A percentile compares a stretch with the other conserved stretches of the same genome.
Conservation (phyloP, 1,140 invertebrate species). For the Pachypsylla venusta region DNA sequence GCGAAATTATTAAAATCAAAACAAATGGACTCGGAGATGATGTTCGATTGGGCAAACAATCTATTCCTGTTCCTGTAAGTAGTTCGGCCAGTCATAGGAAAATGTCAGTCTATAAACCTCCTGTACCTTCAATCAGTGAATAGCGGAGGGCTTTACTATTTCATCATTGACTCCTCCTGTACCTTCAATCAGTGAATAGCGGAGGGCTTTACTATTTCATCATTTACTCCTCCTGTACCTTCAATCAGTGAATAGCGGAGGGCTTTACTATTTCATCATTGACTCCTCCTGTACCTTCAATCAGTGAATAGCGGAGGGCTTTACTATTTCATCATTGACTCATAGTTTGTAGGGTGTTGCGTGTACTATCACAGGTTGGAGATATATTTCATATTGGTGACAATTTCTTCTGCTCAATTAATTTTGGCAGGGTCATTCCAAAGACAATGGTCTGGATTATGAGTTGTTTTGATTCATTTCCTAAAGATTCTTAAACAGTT, state of each 20-base stretch:
- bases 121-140: background rate
- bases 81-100: conserved; percentile 1
- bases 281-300: background rate
- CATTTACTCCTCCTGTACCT: background rate
- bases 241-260: background rate
- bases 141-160: background rate
- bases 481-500: too few relatives aligned
- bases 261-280: too few relatives aligned
- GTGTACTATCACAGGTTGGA: too few relatives aligned
- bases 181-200: background rate
- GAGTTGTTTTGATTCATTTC: too few relatives aligned
- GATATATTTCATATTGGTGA: too few relatives aligned
- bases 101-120: conserved; percentile 1
- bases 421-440: too few relatives aligned
- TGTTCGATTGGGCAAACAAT: background rate
- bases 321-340: too few relatives aligned
- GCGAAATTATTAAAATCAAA: too few relatives aligned
- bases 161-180: too few relatives aligned
- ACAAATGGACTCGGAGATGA: background rate
- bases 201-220: background rate
- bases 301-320: background rate
- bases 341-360: too few relatives aligned
- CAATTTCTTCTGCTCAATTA: too few relatives aligned
- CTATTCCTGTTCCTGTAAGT: background rate
- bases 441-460: too few relatives aligned